Base-by-base conservation (phyloP, 1,140 invertebrate species). In the Brachionus rotundiformis region DNA sequence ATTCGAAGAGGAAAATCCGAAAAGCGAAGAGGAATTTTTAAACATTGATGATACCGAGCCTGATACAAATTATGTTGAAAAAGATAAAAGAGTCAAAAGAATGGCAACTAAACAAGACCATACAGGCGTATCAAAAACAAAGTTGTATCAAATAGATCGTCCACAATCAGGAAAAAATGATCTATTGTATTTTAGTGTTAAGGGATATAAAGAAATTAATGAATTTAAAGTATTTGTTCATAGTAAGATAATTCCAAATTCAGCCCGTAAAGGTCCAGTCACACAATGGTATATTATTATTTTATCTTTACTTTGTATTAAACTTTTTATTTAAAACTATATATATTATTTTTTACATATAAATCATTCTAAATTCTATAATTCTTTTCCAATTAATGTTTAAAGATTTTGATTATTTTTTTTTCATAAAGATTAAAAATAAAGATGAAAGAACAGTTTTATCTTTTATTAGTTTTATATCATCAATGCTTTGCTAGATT, bases 51-150 rank as follows among this genome's bases (percentile, higher is more conserved):
- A 44, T 25, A 19, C 23, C 8, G 68, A 73, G 23, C n/a, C 33
- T n/a, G 68, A 73, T 73, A 25, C 16, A 25, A 73, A 73, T 47
- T 73, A 44, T 73, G 25, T 73, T 25, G 68, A 73, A 73, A 73
- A 44, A 73, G 27, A 5, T n/a, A 41, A 44, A 11, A 25, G 19
- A 25, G 13, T 44, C 5, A 73, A 31, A 44, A 19, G 33, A 25
- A 73, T 11, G 7, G 8, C 16, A 13, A 1, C 13, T 1, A 25
- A 16, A 4, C 31, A 44, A 73, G 7, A n/a, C 2, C 3, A 11
- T 41, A 8, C 41, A 3, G 13, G 25, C 11, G 16, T 73, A 25
- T 19, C 0, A 23, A 41, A 44, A 44, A 41, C 8, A 13, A 73
- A 73, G 36, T 44, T 44, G 16, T 73, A 73, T 25, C 36, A 73